Base-by-base conservation (phyloP, 2,797 vertebrate species). In the Fratercula arctica region DNA sequence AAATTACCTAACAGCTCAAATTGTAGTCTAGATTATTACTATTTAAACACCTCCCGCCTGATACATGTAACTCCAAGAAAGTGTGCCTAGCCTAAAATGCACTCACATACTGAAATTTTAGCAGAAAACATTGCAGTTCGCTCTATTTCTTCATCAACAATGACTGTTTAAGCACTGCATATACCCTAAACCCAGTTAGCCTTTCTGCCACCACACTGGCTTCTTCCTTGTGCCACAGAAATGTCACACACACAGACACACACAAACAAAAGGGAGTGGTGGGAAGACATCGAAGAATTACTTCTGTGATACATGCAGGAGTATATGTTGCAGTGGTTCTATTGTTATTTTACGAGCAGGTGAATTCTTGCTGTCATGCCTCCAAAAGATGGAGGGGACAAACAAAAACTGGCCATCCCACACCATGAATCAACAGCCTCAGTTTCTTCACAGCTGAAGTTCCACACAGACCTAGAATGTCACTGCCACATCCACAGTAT, bases 11-110 rank as follows among this genome's bases (percentile, higher is more conserved):
- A 41, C 69, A 60, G 51, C 29, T 88, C 72, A n/a, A 89, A 77
- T 3, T 23, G 63, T 13, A 45, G 20, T 43, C n/a, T 25, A 73
- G 45, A 76, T 70, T 73, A 77, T 83, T 56, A 83, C 37, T 83
- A 89, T 87, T 79, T 85, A 66, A 95, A 85, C 54, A 85, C 16
- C 59, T 92, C 60, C 56, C 39, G 51, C 60, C 56, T 43, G 46
- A 77, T 77, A 59, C 7, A 83, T 25, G 13, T 16, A 83, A 75
- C 46, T 91, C 18, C 9, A 78, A 64, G 31, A 28, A 31, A 93
- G 45, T 4, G 6, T 16, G 63, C 60, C 61, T 68, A 75, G 57
- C 23, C 61, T 23, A 23, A 77, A 84, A 39, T 2, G 31, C 53
- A 17, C 35, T 45, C 68, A 61, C 25, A 7, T 33, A 72, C 26